Evolutionary conservation across 2,888 invertebrate genomes (phyloP).

Genomic region (Embidobia sp.): DNA sequence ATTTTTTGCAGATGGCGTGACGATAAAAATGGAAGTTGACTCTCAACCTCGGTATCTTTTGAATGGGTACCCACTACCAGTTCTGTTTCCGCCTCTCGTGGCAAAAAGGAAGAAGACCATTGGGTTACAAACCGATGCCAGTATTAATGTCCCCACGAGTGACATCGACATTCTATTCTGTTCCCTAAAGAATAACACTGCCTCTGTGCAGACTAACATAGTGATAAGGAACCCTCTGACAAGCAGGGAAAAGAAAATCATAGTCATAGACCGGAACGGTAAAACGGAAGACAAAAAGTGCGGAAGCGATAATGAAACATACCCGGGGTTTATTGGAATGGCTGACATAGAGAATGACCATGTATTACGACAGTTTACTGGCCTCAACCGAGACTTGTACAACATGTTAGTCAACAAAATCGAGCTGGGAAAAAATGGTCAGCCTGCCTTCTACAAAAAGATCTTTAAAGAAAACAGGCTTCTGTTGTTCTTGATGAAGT

Average conservation of each 20-base stretch:
- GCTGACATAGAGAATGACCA: slow-evolving; percentile 17
- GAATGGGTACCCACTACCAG: too few relatives aligned
- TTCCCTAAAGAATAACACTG: not conserved
- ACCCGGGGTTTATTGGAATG: slow-evolving; percentile 21
- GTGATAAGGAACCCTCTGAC: slow-evolving; percentile 11
- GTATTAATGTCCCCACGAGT: slow-evolving; percentile 24
- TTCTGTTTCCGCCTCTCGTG: not conserved
- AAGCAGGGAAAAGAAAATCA: not conserved
- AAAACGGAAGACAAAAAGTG: slow-evolving; percentile 22
- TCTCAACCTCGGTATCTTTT: not conserved
- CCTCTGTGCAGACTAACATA: slow-evolving; percentile 13
- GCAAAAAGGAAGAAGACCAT: not conserved
- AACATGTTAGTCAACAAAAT: slow-evolving; percentile 1
- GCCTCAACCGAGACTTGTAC: slow-evolving; percentile 4
- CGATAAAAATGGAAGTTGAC: slow-evolving; percentile 20
- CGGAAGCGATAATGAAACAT: slow-evolving; percentile 12
- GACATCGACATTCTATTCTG: slow-evolving; percentile 21
- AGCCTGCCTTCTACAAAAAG: slow-evolving; percentile 16
- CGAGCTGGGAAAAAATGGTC: slow-evolving; percentile 11
- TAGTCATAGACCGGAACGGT: slow-evolving; percentile 3
- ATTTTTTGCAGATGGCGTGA: slow-evolving; percentile 5
- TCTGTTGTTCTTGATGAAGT: slow-evolving; percentile 52
- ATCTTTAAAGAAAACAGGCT: slow-evolving; percentile 41
- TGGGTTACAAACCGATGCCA: slow-evolving; percentile 23
- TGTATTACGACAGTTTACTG: slow-evolving; percentile 15